Conservation (phyloP, 2,113 vertebrate genomes). For the Danionella cerebrum region DNA sequence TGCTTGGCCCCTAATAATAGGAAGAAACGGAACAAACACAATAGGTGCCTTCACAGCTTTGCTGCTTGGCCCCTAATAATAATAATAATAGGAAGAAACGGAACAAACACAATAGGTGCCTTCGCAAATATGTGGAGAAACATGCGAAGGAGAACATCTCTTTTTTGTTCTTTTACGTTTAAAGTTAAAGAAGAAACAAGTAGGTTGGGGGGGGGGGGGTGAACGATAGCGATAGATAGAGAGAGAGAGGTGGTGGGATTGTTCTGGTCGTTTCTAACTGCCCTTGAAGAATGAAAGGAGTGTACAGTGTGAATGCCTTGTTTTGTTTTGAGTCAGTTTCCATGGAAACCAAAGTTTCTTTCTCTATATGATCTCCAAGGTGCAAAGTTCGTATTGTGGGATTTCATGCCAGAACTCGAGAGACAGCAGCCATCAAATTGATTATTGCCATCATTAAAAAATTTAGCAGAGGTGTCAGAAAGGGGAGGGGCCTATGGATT, state of each 20-base stretch:
- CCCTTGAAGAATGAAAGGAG: slow-evolving; percentile 39
- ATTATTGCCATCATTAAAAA: neutral
- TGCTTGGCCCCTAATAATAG: no score
- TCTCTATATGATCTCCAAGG: neutral
- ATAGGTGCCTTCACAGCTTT: no score
- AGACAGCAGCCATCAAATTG: slow-evolving; percentile 1
- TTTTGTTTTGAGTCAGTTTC: slow-evolving; percentile 35
- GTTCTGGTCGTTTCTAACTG: slow-evolving; percentile 12
- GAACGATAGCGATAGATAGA: no score
- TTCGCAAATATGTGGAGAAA: neutral
- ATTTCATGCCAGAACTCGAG: slow-evolving; percentile 17
- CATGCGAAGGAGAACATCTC: neutral
- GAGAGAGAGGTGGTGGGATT: slow-evolving; percentile 5
- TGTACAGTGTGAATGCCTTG: slow-evolving; percentile 13
- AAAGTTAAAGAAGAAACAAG: neutral
- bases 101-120: no score
- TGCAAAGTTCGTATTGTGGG: slow-evolving; percentile 5
- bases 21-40: no score
- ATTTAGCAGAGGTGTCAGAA: neutral
- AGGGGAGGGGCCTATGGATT: no score
- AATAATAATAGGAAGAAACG: no score
- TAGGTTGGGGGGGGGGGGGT: neutral
- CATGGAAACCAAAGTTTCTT: slow-evolving; percentile 34
- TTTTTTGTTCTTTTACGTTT: neutral
- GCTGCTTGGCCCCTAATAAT: no score